Percentiles rank a stretch among this genome's conserved stretches.
Conservation (phyloP, 2,888 invertebrate genomes). For the Oxyteleia sp. region DNA sequence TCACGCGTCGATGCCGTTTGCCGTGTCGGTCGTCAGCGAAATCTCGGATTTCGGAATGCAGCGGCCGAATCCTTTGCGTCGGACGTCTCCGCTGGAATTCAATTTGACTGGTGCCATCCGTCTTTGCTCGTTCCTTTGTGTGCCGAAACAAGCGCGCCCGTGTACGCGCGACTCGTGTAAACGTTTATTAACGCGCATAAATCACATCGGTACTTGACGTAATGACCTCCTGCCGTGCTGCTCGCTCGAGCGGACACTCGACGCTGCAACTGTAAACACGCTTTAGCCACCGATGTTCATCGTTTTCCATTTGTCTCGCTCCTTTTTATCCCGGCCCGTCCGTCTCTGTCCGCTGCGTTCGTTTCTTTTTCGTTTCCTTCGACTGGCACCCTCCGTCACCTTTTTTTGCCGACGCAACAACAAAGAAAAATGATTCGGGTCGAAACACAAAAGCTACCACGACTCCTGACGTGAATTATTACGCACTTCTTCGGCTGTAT, state of each 20-base stretch:
- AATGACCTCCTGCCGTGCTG: slow-evolving; percentile 75
- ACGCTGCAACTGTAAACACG: slow-evolving; percentile 73
- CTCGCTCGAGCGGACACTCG: slow-evolving; percentile 63
- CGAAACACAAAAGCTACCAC: slow-evolving; percentile 48
- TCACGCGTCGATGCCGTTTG: slow-evolving; percentile 48
- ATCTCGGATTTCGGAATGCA: slow-evolving; percentile 75
- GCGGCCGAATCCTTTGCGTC: slow-evolving; percentile 70
- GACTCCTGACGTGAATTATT: slow-evolving; percentile 62
- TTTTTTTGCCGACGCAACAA: slow-evolving; percentile 26
- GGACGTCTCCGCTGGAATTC: slow-evolving; percentile 81
- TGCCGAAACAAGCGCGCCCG: slow-evolving; percentile 62
- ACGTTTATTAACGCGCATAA: slow-evolving; percentile 84
- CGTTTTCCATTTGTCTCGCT: slow-evolving; percentile 66
- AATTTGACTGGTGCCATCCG: slow-evolving; percentile 83
- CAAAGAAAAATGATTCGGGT: slow-evolving; percentile 56
- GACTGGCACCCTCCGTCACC: slow-evolving; percentile 32
- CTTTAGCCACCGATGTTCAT: slow-evolving; percentile 66
- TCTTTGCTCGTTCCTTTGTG: slow-evolving; percentile 75
- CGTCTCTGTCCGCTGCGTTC: background rate
- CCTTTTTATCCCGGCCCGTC: slow-evolving; percentile 32
- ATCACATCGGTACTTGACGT: slow-evolving; percentile 80
- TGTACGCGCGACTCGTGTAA: slow-evolving; percentile 74
- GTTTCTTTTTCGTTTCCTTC: slow-evolving; percentile 17
- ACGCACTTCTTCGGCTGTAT: slow-evolving; percentile 21
- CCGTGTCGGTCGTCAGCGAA: slow-evolving; percentile 62